A percentile compares a stretch with the other conserved stretches of the same genome.
These are phyloP conservation scores for Leucosticte australis DNA, from an alignment of 2,113 vertebrate species.

Conservation along the genomic window DNA sequence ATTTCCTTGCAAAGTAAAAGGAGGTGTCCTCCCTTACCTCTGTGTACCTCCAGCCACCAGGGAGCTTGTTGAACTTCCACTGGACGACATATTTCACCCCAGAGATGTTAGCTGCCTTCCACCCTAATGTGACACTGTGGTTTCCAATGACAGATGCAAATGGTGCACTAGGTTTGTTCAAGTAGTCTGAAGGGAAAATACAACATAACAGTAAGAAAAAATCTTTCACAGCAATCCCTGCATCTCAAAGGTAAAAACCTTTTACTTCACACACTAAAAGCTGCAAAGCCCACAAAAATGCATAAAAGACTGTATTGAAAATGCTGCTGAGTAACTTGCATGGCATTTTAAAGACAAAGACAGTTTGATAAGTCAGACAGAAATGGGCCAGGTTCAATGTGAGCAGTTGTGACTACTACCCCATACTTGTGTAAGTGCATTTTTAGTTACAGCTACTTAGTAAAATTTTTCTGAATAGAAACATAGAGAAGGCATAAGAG, in stretches of 20 bases:
- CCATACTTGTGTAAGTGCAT: neutral
- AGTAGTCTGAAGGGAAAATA: conserved; percentile 47
- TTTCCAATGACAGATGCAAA: conserved; percentile 72
- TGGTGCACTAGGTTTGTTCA: conserved; percentile 54
- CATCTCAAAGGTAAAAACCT: neutral
- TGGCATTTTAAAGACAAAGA: neutral
- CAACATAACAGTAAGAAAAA: neutral
- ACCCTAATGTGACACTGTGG: conserved; percentile 66
- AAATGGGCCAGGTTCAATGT: neutral
- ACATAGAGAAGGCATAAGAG: neutral
- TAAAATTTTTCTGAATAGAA: neutral
- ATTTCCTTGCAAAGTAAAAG: neutral
- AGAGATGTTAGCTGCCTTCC: conserved; percentile 73
- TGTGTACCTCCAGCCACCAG: conserved; percentile 74
- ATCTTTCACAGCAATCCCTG: neutral
- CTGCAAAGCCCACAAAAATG: neutral
- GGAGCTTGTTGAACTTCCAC: conserved; percentile 71
- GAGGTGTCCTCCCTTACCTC: conserved; percentile 57
- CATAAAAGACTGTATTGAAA: neutral
- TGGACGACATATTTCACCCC: conserved; percentile 74
- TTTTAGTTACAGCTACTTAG: neutral
- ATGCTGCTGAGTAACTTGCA: neutral
- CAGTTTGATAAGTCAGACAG: neutral
- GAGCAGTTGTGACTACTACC: neutral
- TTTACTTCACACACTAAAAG: neutral